Conservation (phyloP, 2,888 invertebrate species). For the Steromphala cineraria region DNA sequence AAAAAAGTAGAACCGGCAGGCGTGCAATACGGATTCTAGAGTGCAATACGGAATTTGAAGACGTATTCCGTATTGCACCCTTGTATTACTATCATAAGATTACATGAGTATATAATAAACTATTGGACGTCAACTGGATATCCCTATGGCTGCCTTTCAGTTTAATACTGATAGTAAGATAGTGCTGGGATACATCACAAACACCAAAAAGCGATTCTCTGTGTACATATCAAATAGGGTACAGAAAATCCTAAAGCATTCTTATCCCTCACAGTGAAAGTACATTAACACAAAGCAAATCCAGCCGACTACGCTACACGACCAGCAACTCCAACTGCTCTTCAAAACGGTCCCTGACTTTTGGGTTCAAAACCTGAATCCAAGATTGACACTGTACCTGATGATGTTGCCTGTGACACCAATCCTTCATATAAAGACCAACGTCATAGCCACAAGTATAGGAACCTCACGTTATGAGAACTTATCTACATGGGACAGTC, state of each 20-base stretch:
- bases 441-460: not conserved
- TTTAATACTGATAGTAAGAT: constrained; percentile 37
- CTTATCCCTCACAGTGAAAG: constrained; percentile 26
- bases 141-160: not conserved
- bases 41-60: no score
- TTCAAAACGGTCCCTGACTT: not conserved
- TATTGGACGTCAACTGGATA: constrained; percentile 4
- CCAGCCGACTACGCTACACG: not conserved
- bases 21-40: no score
- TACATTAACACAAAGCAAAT: not conserved
- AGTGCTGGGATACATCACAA: constrained; percentile 34
- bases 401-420: not conserved
- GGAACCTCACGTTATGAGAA: not conserved
- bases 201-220: constrained; percentile 28
- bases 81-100: no score
- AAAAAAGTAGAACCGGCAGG: no score
- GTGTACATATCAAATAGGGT: constrained; percentile 29
- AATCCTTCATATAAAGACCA: not conserved
- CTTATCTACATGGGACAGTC: constrained; percentile 28
- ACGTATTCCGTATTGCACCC: no score
- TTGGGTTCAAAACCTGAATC: not conserved
- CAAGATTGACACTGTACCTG: not conserved
- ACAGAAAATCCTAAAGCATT: constrained; percentile 10
- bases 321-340: not conserved
- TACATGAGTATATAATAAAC: no score